Conservation (phyloP, 2,797 vertebrate species). For the Rhodeus uyekii region DNA sequence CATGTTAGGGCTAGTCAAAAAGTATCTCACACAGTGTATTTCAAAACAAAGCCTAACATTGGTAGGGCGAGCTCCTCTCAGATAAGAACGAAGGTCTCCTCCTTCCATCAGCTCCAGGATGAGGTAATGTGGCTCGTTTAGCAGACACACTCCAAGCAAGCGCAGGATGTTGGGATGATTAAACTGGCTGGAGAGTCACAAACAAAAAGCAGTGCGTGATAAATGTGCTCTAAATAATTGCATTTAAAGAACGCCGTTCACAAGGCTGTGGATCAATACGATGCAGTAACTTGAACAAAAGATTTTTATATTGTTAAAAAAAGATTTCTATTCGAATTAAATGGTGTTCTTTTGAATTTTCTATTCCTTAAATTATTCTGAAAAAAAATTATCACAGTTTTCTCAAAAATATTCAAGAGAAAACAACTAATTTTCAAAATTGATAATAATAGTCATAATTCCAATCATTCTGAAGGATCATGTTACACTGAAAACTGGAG, state of each 20-base stretch:
- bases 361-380: background rate
- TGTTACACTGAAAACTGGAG: background rate
- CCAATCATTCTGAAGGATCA: background rate
- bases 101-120: constrained; percentile 82
- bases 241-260: background rate
- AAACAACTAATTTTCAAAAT: background rate
- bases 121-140: constrained; percentile 78
- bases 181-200: constrained; percentile 70
- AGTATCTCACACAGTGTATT: background rate
- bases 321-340: background rate
- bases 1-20: background rate
- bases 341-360: background rate
- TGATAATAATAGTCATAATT: no score
- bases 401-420: background rate
- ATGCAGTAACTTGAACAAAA: background rate
- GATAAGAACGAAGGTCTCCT: constrained; percentile 76
- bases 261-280: background rate
- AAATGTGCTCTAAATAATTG: background rate
- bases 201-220: background rate
- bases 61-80: constrained; percentile 71
- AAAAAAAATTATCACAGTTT: background rate
- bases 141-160: constrained; percentile 74
- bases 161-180: constrained; percentile 78
- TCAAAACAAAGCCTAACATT: constrained; percentile 54
- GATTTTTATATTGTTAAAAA: background rate